A percentile compares a stretch with the other conserved stretches of the same genome.
These are phyloP conservation scores for Cossypha caffra DNA, from an alignment of 2,797 vertebrate species.

Conservation along the genomic window DNA sequence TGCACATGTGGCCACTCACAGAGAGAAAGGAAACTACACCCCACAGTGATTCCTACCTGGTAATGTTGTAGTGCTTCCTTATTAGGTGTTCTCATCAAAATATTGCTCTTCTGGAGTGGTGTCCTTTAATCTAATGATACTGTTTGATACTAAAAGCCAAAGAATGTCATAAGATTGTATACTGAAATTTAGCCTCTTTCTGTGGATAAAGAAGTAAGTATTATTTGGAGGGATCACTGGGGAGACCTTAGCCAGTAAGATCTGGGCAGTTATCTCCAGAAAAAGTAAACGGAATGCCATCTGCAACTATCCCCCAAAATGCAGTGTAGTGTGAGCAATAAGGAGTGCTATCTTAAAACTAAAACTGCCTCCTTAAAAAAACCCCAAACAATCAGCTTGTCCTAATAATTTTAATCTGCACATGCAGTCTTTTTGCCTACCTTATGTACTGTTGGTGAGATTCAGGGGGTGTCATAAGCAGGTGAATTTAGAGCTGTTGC, in stretches of 20 bases:
- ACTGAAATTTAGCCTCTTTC: neutral
- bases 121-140: neutral
- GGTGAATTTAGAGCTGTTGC: constrained; percentile 48
- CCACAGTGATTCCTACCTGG: neutral
- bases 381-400: neutral
- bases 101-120: neutral
- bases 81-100: neutral
- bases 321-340: neutral
- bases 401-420: neutral
- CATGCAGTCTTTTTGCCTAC: neutral
- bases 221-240: neutral
- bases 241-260: neutral
- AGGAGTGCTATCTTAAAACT: neutral
- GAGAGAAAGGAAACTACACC: neutral
- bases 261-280: neutral
- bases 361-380: neutral
- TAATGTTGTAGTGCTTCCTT: neutral
- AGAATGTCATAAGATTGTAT: neutral
- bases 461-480: neutral
- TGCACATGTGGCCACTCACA: neutral
- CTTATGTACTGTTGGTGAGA: neutral
- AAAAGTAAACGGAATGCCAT: neutral
- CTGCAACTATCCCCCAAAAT: neutral
- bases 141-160: neutral
- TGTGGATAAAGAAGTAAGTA: neutral